Evolutionary conservation across 2,113 vertebrate genomes (phyloP).

Genomic region (Sceloporus undulatus): DNA sequence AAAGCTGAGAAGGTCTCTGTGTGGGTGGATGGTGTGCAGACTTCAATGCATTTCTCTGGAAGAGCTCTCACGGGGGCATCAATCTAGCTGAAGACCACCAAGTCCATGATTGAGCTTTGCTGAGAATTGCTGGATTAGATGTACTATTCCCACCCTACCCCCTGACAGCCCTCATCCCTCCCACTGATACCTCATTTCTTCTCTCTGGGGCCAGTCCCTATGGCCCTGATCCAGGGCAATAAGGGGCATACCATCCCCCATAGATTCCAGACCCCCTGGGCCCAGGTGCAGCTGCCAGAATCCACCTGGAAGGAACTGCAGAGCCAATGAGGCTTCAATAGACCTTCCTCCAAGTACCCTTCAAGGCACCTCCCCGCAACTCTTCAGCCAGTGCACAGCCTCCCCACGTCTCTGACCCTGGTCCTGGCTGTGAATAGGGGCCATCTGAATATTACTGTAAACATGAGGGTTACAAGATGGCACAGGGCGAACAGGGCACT

Average conservation of each 20-base stretch:
- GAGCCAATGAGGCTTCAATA: not conserved
- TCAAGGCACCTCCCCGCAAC: conserved; percentile 6
- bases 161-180: not conserved
- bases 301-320: not conserved
- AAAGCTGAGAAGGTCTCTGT: not conserved
- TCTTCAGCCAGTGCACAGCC: conserved; percentile 4
- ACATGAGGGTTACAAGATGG: conserved; percentile 69
- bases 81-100: not conserved
- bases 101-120: not conserved
- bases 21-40: conserved; percentile 11
- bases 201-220: conserved; percentile 18
- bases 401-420: conserved; percentile 23
- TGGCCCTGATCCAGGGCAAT: conserved; percentile 42
- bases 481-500: conserved; percentile 40
- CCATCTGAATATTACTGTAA: conserved; percentile 68
- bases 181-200: conserved; percentile 7
- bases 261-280: conserved; percentile 17
- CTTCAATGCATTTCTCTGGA: conserved; percentile 9
- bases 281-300: conserved; percentile 39
- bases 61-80: not conserved
- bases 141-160: not conserved
- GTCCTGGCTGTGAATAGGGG: conserved; percentile 61
- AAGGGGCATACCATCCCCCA: conserved; percentile 13
- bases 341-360: not conserved
- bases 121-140: not conserved